Evolutionary conservation across 2,113 vertebrate species (phyloP).

Genomic region (Lethenteron reissneri): DNA sequence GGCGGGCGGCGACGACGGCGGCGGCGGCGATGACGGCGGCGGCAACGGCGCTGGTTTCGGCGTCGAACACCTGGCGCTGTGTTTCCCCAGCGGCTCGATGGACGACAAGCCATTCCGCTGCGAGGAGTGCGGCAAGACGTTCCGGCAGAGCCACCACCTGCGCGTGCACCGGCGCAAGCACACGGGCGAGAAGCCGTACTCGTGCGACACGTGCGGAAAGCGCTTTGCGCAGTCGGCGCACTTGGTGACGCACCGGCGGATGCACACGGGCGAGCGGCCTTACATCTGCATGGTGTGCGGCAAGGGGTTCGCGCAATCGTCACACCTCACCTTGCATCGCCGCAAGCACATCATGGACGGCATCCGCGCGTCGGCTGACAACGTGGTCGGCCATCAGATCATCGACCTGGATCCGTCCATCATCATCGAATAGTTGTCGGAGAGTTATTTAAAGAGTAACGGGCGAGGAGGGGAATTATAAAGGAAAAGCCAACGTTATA

Average conservation of each 20-base stretch:
- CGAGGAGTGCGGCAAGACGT: conserved; percentile 3
- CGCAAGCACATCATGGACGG: background rate
- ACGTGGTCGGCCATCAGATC: too few species aligned
- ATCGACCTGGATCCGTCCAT: too few species aligned
- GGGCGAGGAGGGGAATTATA: too few species aligned
- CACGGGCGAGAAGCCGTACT: conserved; percentile 2
- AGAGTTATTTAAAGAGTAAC: too few species aligned
- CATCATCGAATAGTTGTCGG: too few species aligned
- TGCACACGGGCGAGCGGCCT: conserved; percentile 2
- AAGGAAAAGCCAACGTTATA: too few species aligned
- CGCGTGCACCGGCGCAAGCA: conserved; percentile 4
- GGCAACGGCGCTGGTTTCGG: too few species aligned
- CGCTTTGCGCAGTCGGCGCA: conserved; percentile 1
- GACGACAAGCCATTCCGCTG: conserved; percentile 2
- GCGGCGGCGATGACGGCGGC: too few species aligned
- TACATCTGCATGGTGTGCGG: background rate
- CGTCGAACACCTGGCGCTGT: too few species aligned
- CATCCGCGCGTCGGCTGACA: too few species aligned
- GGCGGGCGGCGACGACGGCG: too few species aligned
- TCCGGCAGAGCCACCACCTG: conserved; percentile 3
- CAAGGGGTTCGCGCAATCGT: conserved; percentile 1
- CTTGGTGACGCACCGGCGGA: conserved; percentile 1
- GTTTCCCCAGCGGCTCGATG: too few species aligned
- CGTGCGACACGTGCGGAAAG: conserved; percentile 4
- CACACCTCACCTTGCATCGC: conserved; percentile 4